A percentile compares a stretch with the other conserved stretches of the same genome.
phyloP scores from a whole-genome alignment of 2,797 vertebrate species.

The Chiroxiphia lanceolata region DNA sequence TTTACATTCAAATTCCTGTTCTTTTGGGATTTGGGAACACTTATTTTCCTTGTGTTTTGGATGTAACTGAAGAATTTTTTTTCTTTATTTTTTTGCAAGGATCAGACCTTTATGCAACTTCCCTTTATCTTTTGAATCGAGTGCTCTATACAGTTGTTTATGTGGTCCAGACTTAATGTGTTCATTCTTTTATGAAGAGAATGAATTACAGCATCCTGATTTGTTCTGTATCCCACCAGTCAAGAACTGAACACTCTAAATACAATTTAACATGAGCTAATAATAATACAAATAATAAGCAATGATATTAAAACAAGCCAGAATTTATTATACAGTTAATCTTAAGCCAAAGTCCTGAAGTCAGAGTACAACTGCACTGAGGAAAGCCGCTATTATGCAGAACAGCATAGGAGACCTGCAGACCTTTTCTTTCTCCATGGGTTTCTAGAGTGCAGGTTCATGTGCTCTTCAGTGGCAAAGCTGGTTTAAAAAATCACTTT shows the following conservation, averaged over 20 bases:
- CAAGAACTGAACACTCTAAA: neutral
- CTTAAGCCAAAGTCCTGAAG: neutral
- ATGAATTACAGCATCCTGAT: neutral
- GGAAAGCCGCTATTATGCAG: neutral
- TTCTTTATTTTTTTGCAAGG: neutral
- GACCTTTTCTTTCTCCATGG: neutral
- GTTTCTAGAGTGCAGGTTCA: neutral
- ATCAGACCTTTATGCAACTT: neutral
- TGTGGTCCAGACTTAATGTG: fast-evolving
- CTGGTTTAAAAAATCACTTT: neutral
- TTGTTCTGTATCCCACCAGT: neutral
- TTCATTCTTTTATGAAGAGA: neutral
- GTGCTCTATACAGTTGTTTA: neutral
- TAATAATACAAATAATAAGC: neutral
- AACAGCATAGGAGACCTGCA: neutral
- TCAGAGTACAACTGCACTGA: neutral
- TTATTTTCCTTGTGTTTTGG: neutral
- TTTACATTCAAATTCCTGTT: neutral
- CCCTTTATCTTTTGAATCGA: neutral
- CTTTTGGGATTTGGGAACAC: neutral
- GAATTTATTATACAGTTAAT: neutral
- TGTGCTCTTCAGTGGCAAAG: neutral
- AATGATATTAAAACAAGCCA: neutral
- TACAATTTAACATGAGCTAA: neutral
- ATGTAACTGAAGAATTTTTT: neutral